phyloP scores from a whole-genome alignment of 2,113 vertebrate genomes.

The Ranitomeya imitator region DNA sequence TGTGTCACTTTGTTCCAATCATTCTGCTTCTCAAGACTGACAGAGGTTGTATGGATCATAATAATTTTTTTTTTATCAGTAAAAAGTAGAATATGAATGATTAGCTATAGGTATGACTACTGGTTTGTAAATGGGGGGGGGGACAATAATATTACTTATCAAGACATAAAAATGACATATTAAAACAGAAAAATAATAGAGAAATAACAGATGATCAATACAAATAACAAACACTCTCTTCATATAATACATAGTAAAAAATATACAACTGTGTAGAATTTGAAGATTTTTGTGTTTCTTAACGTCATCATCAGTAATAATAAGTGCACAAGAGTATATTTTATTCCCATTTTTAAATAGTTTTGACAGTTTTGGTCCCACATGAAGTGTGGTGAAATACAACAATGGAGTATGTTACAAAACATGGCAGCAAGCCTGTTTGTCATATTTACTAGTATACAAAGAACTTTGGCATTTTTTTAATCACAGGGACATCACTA shows the following conservation, averaged over 20 bases:
- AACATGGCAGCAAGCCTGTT: background rate
- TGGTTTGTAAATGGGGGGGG: background rate
- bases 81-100: background rate
- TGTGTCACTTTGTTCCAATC: slow-evolving; percentile 7
- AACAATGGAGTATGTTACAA: background rate
- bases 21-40: background rate
- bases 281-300: background rate
- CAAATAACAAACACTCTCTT: background rate
- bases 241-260: background rate
- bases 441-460: background rate
- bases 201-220: background rate
- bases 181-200: background rate
- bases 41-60: background rate
- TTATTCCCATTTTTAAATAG: background rate
- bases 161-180: background rate
- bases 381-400: background rate
- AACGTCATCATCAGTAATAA: background rate
- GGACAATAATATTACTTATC: background rate
- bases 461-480: background rate
- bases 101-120: background rate
- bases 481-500: background rate
- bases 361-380: background rate
- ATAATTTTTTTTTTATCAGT: background rate
- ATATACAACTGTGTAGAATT: background rate
- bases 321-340: background rate